phyloP scores from a whole-genome alignment of 2,888 invertebrate genomes.

The Smittia sp. region DNA sequence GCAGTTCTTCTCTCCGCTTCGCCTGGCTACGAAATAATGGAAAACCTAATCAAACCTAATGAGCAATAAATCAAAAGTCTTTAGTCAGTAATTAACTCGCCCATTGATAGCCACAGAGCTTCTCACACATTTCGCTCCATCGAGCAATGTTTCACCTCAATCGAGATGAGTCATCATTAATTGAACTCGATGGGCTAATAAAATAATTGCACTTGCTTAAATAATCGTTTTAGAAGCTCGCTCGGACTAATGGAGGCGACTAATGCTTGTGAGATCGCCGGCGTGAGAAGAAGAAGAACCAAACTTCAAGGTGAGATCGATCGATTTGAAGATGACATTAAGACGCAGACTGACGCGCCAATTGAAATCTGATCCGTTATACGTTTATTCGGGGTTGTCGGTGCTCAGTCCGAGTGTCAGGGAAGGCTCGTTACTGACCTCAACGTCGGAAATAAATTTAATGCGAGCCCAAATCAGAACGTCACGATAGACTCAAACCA shows the following conservation, averaged over 20 bases:
- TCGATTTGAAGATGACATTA: background rate
- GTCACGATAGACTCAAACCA: too few relatives aligned
- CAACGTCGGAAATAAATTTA: background rate
- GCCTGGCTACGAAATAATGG: background rate
- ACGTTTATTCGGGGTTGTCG: too few relatives aligned
- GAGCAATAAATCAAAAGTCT: conserved; percentile 25
- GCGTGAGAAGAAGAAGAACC: background rate
- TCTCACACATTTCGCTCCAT: background rate
- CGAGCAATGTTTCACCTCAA: background rate
- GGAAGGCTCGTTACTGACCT: background rate
- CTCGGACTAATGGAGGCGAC: background rate
- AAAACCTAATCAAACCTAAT: conserved; percentile 27
- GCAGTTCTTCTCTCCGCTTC: background rate
- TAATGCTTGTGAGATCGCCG: background rate
- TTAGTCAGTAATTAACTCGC: conserved; percentile 30
- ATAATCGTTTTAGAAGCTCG: background rate
- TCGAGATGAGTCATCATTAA: background rate
- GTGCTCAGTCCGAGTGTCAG: too few relatives aligned
- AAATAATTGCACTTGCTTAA: conserved; percentile 35
- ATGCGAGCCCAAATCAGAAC: too few relatives aligned
- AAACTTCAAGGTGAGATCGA: background rate
- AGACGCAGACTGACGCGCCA: background rate
- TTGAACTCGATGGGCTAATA: background rate
- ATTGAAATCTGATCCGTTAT: too few relatives aligned
- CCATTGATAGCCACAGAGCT: conserved; percentile 25